A percentile compares a stretch with the other conserved stretches of the same genome.
These are phyloP conservation scores for Melanotus villosus DNA, from an alignment of 2,888 invertebrate species.

Conservation along the genomic window DNA sequence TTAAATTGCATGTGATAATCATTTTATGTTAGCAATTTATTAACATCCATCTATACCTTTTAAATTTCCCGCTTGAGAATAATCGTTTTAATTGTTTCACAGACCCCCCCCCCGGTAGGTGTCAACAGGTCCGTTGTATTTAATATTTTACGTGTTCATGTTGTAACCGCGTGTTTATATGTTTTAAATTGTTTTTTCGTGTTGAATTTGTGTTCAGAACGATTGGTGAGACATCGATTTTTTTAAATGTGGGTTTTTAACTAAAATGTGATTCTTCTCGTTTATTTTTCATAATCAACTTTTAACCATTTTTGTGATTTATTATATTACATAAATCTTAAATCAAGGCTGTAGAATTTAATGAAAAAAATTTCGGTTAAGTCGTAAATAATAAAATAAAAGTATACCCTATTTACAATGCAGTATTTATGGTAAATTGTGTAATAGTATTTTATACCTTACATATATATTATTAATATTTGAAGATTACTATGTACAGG, in stretches of 20 bases:
- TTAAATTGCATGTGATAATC: slow-evolving; percentile 67
- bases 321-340: not conserved
- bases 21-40: slow-evolving; percentile 53
- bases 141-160: slow-evolving; percentile 5
- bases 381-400: slow-evolving; percentile 27
- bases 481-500: slow-evolving; percentile 37
- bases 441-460: slow-evolving; percentile 46
- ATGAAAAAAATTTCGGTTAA: slow-evolving; percentile 1
- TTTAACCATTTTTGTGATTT: no score
- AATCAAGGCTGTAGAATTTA: slow-evolving; percentile 22
- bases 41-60: slow-evolving; percentile 59
- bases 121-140: slow-evolving; percentile 5
- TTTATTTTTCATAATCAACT: no score
- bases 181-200: not conserved
- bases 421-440: slow-evolving; percentile 41
- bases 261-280: no score
- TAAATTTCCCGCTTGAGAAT: slow-evolving; percentile 57
- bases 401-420: slow-evolving; percentile 39
- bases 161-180: not conserved
- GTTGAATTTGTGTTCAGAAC: slow-evolving; percentile 9
- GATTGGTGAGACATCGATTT: slow-evolving; percentile 12
- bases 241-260: not conserved
- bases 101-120: slow-evolving; percentile 3
- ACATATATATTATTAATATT: slow-evolving; percentile 39
- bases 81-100: slow-evolving; percentile 7